Percentiles rank a stretch among this genome's conserved stretches.
phyloP scores from a whole-genome alignment of 2,113 vertebrate species.

The Megaceryle maxima region DNA sequence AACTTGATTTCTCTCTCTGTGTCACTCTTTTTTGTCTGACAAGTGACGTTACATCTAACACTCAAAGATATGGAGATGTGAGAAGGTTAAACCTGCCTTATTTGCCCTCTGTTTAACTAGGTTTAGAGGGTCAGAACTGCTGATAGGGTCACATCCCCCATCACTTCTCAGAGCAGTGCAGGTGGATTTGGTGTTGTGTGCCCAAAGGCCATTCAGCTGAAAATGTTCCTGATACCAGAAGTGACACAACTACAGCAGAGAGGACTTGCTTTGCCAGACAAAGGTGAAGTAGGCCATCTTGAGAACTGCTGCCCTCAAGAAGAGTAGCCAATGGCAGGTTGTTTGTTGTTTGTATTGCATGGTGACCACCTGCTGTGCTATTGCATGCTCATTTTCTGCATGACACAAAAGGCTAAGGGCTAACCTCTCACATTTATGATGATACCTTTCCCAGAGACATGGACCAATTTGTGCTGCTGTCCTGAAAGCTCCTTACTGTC shows the following conservation, averaged over 20 bases:
- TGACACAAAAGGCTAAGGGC: neutral
- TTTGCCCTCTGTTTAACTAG: neutral
- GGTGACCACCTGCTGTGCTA: neutral
- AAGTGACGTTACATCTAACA: neutral
- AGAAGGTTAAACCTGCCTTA: neutral
- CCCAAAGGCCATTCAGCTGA: neutral
- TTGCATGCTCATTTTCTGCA: neutral
- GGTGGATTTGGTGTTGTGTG: neutral
- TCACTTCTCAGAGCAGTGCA: neutral
- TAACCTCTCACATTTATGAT: rapidly evolving
- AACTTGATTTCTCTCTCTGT: neutral
- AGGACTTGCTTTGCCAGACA: neutral
- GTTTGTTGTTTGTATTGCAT: neutral
- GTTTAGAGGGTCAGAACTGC: neutral
- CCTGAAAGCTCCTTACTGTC: neutral
- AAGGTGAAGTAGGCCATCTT: neutral
- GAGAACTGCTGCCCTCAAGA: neutral
- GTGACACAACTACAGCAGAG: neutral
- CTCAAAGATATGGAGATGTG: neutral
- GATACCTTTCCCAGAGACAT: neutral
- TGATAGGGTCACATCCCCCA: neutral
- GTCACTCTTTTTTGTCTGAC: neutral
- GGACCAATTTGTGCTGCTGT: neutral
- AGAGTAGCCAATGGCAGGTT: neutral
- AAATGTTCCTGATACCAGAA: neutral